Base-by-base conservation (phyloP, 2,113 vertebrate genomes). In the Azemiops feae region DNA sequence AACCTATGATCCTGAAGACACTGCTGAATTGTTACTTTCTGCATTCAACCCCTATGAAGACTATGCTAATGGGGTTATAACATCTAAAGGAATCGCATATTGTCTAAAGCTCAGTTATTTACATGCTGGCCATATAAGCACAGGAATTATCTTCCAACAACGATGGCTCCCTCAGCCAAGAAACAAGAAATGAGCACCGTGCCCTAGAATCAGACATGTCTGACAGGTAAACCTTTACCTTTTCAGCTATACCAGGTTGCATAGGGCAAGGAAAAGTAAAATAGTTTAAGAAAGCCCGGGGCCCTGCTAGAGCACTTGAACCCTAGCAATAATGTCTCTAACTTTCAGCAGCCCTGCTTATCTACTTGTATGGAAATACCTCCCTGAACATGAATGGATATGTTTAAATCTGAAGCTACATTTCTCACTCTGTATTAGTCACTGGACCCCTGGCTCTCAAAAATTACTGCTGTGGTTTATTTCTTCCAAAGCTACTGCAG, bases 401-500 rank as follows among this genome's bases (percentile, higher is more conserved):
- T 3, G 27, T 20, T 87, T 88, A 47, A 53, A 90, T 86, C 27
- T 60, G 43, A 90, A 60, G 54, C 43, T 27, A 27, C 12, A 85
- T 93, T 27, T 52, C 30, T 47, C 74, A 60, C 45, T 23, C 43
- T 34, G 20, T 25, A 25, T 39, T n/a, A 85, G 92, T 39, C 22
- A 60, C 45, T 60, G 54, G 54, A 34, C 74, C 2, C 55, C 54
- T 50, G 54, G 81, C 74, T 64, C 81, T 90, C 89, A 34, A 22
- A 34, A n/a, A 52, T 86, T 87, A 57, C 25, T 27, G 55, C 81
- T 87, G 27, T 52, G 25, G 53, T 85, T 89, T 22, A 60, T 60
- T 93, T 90, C 89, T 90, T 85, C 34, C 89, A 90, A 86, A 93
- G 30, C 74, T 53, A 52, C 54, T 47, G 30, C 55, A 64, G 55